phyloP scores from a whole-genome alignment of 2,797 vertebrate genomes.

The Chloroceryle inda region DNA sequence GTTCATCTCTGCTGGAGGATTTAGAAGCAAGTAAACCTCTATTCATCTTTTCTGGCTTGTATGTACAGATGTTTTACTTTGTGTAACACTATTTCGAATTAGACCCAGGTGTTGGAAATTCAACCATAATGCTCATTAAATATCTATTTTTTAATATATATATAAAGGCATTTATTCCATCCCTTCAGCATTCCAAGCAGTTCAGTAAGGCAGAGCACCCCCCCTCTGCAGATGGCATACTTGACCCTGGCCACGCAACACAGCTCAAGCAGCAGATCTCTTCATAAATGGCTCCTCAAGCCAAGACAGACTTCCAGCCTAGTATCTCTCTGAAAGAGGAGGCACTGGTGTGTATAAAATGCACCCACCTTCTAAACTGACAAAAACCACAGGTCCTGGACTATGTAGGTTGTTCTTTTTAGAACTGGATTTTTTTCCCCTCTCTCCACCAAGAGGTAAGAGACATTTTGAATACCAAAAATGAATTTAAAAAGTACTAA shows the following conservation, averaged over 20 bases:
- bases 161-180: background rate
- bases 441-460: background rate
- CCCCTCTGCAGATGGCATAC: background rate
- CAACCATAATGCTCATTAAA: background rate
- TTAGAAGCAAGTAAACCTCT: background rate
- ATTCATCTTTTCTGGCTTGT: background rate
- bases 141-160: background rate
- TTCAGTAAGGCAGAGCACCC: background rate
- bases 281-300: background rate
- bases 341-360: background rate
- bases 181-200: background rate
- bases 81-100: background rate
- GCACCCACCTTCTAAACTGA: background rate
- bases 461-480: background rate
- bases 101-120: slow-evolving; percentile 19
- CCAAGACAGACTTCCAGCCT: background rate
- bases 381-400: background rate
- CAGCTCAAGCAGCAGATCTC: background rate
- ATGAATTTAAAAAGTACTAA: background rate
- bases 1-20: background rate
- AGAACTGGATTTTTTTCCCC: background rate
- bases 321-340: background rate
- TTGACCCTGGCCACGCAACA: background rate
- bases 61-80: slow-evolving; percentile 37
- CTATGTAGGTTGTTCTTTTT: fast-evolving